A percentile compares a stretch with the other conserved stretches of the same genome.
Evolutionary conservation across 2,113 vertebrate species (phyloP).

Genomic region (Fukomys damarensis): DNA sequence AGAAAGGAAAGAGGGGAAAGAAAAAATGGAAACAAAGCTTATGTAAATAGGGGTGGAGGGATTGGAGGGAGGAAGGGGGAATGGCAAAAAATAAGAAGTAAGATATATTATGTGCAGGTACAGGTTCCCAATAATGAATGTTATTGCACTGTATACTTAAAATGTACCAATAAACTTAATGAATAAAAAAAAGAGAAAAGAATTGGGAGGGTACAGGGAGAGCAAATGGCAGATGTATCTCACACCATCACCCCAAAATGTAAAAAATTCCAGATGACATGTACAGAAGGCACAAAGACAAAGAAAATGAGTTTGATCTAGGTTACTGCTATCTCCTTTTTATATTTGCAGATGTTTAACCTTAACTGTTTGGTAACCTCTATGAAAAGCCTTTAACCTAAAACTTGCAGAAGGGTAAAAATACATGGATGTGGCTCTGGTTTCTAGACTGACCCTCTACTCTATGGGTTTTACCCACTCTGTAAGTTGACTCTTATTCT

Average conservation of each 20-base stretch:
- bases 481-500: neutral
- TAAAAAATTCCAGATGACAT: neutral
- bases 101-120: no score
- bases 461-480: neutral
- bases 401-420: neutral
- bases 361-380: neutral
- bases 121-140: no score
- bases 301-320: neutral
- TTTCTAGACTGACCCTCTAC: neutral
- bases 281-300: neutral
- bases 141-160: no score
- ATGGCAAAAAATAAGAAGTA: no score
- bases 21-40: no score
- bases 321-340: neutral
- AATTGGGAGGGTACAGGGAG: neutral
- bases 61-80: no score
- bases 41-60: no score
- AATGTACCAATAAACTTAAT: no score
- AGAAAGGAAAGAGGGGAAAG: no score
- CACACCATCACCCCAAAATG: neutral
- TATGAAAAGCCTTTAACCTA: neutral
- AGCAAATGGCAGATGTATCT: neutral
- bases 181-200: neutral
- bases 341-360: neutral
- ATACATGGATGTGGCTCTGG: neutral